Evolutionary conservation across 2,888 invertebrate species (phyloP).

Genomic region (Heliconius ismenius): DNA sequence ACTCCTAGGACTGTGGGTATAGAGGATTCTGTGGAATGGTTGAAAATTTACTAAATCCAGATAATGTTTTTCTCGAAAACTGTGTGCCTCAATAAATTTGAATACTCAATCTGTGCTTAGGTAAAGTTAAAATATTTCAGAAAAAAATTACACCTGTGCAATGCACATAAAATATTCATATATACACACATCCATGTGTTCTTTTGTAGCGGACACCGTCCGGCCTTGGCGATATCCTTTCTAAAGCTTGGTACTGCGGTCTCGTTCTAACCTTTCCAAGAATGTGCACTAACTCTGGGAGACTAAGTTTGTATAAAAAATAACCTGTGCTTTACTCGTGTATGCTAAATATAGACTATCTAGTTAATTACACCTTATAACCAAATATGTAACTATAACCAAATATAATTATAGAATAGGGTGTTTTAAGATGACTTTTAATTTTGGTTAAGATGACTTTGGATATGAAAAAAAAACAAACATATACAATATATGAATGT

Average conservation of each 20-base stretch:
- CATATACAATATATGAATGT: too few species aligned
- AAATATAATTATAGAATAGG: too few species aligned
- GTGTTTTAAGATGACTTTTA: not conserved
- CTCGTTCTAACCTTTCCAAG: constrained; percentile 41
- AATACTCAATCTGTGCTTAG: too few species aligned
- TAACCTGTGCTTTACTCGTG: not conserved
- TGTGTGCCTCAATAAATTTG: too few species aligned
- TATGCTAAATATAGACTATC: not conserved
- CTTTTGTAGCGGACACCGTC: constrained; percentile 42
- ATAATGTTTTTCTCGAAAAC: not conserved
- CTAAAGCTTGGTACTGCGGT: constrained; percentile 47
- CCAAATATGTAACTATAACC: not conserved
- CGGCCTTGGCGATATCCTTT: constrained; percentile 53
- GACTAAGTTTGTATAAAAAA: constrained; percentile 17
- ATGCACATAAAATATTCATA: not conserved
- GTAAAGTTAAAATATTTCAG: not conserved
- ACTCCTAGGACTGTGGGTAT: not conserved
- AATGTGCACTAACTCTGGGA: constrained; percentile 31
- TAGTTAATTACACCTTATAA: not conserved
- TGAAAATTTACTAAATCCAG: not conserved
- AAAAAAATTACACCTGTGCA: constrained; percentile 1
- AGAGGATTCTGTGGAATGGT: too few species aligned
- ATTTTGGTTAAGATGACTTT: not conserved
- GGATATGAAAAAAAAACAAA: too few species aligned
- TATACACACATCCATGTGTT: constrained; percentile 39